Evolutionary conservation across 2,797 vertebrate genomes (phyloP), one percentile per base, ranked within the genome.

Genomic region (Danio albolineatus): DNA sequence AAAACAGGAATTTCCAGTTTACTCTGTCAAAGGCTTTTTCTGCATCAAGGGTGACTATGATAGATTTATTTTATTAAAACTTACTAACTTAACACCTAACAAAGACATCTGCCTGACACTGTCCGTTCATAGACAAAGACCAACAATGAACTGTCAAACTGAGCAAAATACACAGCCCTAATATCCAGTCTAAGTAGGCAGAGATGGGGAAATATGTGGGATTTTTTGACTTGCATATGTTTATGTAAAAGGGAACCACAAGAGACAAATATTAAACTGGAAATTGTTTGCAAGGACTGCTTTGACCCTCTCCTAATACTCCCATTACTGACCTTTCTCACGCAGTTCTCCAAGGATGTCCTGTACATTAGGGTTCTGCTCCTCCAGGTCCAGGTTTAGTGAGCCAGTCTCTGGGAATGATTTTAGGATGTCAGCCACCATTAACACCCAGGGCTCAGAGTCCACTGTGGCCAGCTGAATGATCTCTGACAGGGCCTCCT

Each of bases 391-490:
- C 84, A 99, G 94, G 86, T 99, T 99, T 79, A 99, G 95, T 10
- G 97, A 97, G 46, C 98, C 98, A 0, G 97, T 97, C 89, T 99
- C 98, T 10, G 98, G 98, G 88, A 99, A 99, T 83, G 97, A 97
- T 92, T 99, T 99, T 59, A 99, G 94, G 88, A 99, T 97, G 90
- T 98, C 97, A 1, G 98, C 97, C 36, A 99, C 97, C 98, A 99
- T 99, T 87, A 99, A 93, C 83, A 99, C 98, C 98, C 98, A 99
- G 73, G 97, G 97, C 90, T 99, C 98, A 0, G 97, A 96, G 90
- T 99, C 98, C 91, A 99, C 94, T 0, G 96, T 95, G 75, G 98
- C 98, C 71, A 99, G 93, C 92, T 98, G 97, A 91, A 99, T 96
- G 83, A 99, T 97, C 90, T 99, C 97, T 1, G 96, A 96, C 87